Evolutionary conservation across 2,797 vertebrate species (phyloP), one percentile per base, ranked within the genome.

Genomic region (Otolemur crassicaudatus): DNA sequence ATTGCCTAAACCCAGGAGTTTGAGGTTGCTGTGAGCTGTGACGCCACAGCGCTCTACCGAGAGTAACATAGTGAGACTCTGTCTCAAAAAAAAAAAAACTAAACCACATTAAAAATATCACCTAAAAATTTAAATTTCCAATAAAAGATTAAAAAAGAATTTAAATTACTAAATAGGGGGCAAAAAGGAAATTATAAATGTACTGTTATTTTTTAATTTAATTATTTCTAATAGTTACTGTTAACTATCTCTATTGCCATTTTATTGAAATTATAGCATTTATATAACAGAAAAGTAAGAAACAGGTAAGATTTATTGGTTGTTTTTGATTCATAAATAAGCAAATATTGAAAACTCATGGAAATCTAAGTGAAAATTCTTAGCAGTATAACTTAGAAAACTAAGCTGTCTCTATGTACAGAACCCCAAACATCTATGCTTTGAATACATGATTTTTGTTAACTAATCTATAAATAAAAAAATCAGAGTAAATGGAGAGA

Each of bases 261-360:
- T 92, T 81, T 76, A 13, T 67, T 86, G 82, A 90, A 65, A 73
- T 87, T 80, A 58, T 11, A 67, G 9, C 49, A 46, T 40, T 95
- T 37, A 84, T 31, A 17, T 34, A 90, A 61, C 20, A 92, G 73
- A 95, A 95, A 86, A 70, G 29, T 56, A 56, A 82, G 49, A 56
- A 85, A 76, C 80, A 87, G 79, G 8, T 79, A 86, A 88, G 91
- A 70, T 20, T 2, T 84, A 76, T 60, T 65, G 16, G 2, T 27
- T 49, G 83, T 6, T 73, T 95, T 77, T 95, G 37, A 75, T 90
- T 94, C 20, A 77, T 85, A 95, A 79, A 63, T 88, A 93, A 43
- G 20, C 37, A 77, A 80, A 49, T 22, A 84, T 27, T 82, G 56
- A 89, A 94, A 56, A 90, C 67, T 37, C 20, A 27, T 53, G 14